Evolutionary conservation across 2,113 vertebrate species (phyloP).

Genomic region (Dasyurus viverrinus): DNA sequence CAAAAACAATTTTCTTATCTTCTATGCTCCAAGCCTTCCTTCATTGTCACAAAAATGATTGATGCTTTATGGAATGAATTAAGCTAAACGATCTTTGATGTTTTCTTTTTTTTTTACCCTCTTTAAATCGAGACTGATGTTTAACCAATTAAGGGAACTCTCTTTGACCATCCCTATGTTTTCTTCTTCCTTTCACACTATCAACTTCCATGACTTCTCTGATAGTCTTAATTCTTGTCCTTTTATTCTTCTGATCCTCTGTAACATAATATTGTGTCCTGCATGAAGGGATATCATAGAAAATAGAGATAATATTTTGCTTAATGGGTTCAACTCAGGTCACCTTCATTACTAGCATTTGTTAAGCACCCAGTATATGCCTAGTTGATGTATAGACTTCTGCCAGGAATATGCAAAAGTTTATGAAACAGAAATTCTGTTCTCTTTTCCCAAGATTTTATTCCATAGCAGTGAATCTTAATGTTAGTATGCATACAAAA

Average conservation of each 20-base stretch:
- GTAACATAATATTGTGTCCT: background rate
- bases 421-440: background rate
- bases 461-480: background rate
- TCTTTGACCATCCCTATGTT: background rate
- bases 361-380: background rate
- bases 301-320: background rate
- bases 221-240: background rate
- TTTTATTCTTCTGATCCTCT: background rate
- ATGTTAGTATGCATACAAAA: background rate
- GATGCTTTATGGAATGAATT: background rate
- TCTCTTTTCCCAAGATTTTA: background rate
- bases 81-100: background rate
- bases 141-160: background rate
- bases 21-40: constrained; percentile 29
- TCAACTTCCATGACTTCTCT: background rate
- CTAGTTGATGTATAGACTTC: background rate
- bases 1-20: background rate
- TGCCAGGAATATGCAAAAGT: background rate
- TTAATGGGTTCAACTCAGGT: background rate
- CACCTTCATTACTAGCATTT: background rate
- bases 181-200: background rate
- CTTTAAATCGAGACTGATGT: background rate
- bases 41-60: constrained; percentile 24
- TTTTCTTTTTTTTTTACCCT: background rate
- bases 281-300: background rate